Evolutionary conservation across 2,797 vertebrate genomes (phyloP).

Genomic region (Pipistrellus nathusii): DNA sequence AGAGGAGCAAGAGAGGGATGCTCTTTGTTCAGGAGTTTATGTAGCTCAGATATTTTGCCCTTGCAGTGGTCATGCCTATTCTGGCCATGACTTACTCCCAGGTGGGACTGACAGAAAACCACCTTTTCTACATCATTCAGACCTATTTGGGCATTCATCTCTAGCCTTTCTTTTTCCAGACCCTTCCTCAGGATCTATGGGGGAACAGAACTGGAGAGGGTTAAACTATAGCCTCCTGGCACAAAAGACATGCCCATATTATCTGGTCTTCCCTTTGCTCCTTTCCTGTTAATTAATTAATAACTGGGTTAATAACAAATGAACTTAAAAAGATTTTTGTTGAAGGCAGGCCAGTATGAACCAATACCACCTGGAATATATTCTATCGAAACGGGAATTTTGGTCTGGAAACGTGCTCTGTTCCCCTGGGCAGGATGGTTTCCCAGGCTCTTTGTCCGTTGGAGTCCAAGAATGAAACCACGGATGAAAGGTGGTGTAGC

Average conservation of each 20-base stretch:
- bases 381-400: no score
- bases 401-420: no score
- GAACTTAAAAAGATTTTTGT: no score
- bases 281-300: neutral
- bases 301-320: neutral
- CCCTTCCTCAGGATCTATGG: neutral
- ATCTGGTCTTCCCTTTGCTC: no score
- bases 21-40: neutral
- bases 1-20: neutral
- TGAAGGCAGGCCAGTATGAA: no score
- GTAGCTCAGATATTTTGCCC: neutral
- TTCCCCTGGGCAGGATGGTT: no score
- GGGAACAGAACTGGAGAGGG: no score
- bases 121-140: neutral
- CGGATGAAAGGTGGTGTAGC: no score
- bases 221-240: no score
- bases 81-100: neutral
- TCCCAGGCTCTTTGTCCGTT: no score
- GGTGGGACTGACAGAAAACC: neutral
- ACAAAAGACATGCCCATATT: neutral
- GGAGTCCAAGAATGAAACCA: no score
- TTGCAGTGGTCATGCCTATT: neutral
- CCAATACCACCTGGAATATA: no score
- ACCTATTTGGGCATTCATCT: neutral
- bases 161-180: neutral